These are phyloP conservation scores for Dyspetes luteomarginatus DNA, from an alignment of 2,888 invertebrate genomes.

Conservation along the genomic window DNA sequence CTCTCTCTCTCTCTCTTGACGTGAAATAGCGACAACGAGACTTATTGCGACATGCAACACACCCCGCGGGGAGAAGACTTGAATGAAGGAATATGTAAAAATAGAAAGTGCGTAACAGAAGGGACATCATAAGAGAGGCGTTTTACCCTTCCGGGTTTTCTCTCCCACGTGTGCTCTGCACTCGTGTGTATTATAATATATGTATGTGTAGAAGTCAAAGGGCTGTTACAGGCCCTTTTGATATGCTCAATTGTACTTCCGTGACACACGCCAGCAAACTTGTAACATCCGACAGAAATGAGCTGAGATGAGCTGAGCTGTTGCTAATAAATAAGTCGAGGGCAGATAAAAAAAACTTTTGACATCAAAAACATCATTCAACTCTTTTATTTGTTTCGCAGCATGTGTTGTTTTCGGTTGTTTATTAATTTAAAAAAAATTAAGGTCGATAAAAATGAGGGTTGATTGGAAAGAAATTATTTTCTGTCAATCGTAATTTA, in stretches of 20 bases:
- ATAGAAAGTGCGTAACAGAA: constrained; percentile 60
- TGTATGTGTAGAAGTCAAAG: constrained; percentile 39
- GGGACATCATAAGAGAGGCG: constrained; percentile 25
- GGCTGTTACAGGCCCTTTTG: constrained; percentile 47
- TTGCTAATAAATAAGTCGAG: constrained; percentile 30
- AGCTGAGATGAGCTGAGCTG: neutral
- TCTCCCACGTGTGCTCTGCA: neutral
- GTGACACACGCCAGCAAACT: constrained; percentile 14
- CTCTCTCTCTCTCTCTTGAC: neutral
- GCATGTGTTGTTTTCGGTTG: neutral
- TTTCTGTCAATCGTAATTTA: no score
- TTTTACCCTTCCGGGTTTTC: constrained; percentile 44
- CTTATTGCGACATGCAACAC: constrained; percentile 52
- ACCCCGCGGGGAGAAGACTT: constrained; percentile 13
- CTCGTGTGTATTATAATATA: neutral
- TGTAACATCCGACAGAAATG: constrained; percentile 32
- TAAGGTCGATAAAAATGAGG: no score
- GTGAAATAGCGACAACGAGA: constrained; percentile 44
- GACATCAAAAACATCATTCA: neutral
- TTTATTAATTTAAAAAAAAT: neutral
- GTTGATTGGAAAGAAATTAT: no score
- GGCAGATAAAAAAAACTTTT: neutral
- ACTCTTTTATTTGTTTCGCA: neutral
- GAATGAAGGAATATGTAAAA: constrained; percentile 38
- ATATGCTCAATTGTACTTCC: constrained; percentile 46